Base-by-base conservation (phyloP, 2,888 invertebrate genomes). In the Smittia sp. region DNA sequence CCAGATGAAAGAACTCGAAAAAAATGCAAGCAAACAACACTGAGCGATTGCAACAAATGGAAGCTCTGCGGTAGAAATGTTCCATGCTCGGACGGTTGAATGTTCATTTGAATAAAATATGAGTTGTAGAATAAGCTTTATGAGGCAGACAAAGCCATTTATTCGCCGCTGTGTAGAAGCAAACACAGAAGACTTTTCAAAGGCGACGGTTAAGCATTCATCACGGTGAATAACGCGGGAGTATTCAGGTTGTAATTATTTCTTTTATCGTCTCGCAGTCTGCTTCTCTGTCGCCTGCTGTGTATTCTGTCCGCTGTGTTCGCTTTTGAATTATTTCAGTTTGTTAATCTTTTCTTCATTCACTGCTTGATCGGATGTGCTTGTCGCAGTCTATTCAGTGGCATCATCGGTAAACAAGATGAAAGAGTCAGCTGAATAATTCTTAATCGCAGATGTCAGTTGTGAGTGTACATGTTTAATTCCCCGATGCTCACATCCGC, bases 41-140 rank as follows among this genome's bases (percentile, higher is more conserved):
- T 22, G 20, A 9, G 58, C 66, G 39, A 68, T 68, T 68, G 68
- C 68, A 68, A 68, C 68, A 68, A 68, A 68, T 68, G 68, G 24
- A 68, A 68, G 39, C 32, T 38, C 38, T 66, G 38, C 32, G 66
- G 66, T 25, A 24, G n/a, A 46, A 15, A 3, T 46, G 46, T 15
- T 46, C 11, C 2, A 6, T 46, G 2, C n/a, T 46, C 15, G 15
- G 15, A 46, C 15, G 46, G 46, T 46, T 46, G 32, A 63, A 66
- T 66, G 66, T 66, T 66, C 66, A 38, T 66, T 66, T 66, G 38
- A 66, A 66, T 66, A 66, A 66, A 66, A 66, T 66, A 66, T 66
- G 66, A 66, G 27, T 65, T 65, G 58, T 11, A 62, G 24, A 62
- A 62, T 22, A 38, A 66, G 62, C 38, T 66, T 66, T 66, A 66